Evolutionary conservation across 2,888 invertebrate species (phyloP).

Genomic region (Tortrix viridana): DNA sequence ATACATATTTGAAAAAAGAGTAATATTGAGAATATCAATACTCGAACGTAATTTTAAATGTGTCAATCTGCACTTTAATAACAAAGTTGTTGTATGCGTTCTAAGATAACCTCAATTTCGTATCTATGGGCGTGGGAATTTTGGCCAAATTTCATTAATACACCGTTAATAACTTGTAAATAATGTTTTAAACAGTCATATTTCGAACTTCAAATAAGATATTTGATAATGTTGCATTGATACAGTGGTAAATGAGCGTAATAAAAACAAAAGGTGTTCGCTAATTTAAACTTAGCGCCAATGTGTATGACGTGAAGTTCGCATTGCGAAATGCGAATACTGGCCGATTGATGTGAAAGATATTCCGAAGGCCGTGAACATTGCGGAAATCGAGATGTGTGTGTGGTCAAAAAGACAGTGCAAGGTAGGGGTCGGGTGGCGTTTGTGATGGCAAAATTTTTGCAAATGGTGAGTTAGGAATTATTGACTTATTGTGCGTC

Average conservation of each 20-base stretch:
- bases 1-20: conserved; percentile 5
- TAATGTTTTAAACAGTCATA: conserved; percentile 8
- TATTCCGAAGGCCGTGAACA: conserved; percentile 87
- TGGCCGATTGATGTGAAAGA: conserved; percentile 87
- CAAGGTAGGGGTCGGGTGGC: conserved; percentile 91
- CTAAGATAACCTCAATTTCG: conserved; percentile 69
- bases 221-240: neutral
- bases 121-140: conserved; percentile 49
- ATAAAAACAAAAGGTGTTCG: conserved; percentile 45
- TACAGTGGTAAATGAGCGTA: neutral
- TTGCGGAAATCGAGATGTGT: conserved; percentile 85
- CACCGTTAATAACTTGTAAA: neutral
- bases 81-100: conserved; percentile 54
- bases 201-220: neutral
- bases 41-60: neutral
- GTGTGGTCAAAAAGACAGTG: conserved; percentile 88
- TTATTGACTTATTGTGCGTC: conserved; percentile 70
- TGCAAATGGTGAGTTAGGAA: conserved; percentile 90
- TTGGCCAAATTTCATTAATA: conserved; percentile 36
- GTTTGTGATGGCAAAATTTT: conserved; percentile 91
- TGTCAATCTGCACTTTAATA: conserved; percentile 10
- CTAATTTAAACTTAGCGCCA: conserved; percentile 79
- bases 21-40: neutral
- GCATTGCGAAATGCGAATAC: conserved; percentile 85
- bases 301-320: conserved; percentile 80